Base-by-base conservation (phyloP, 2,888 invertebrate genomes). In the Brachyptera putata region DNA sequence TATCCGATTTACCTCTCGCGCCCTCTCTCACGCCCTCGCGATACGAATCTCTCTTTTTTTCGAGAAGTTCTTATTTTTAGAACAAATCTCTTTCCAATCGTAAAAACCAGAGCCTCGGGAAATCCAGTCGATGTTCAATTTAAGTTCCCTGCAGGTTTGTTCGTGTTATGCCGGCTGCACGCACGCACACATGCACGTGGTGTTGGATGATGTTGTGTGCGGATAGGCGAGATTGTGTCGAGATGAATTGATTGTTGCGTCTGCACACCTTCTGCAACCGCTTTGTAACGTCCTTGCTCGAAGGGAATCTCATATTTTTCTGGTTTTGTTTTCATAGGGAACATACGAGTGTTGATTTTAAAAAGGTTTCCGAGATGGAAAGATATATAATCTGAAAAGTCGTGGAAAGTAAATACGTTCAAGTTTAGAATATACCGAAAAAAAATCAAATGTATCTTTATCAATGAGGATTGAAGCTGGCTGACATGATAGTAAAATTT, bases 51-150 rank as follows among this genome's bases (percentile, higher is more conserved):
- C 53, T n/a, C n/a, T n/a, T n/a, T n/a, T n/a, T n/a, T 4, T 9
- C 34, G n/a, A 2, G 18, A 34, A 53, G 18, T 36, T 53, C 36
- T 53, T 53, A 53, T 53, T 53, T n/a, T 53, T 36, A 21, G 53
- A 53, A 53, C 53, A 53, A 53, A 53, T 53, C 53, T 53, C 53
- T 53, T 53, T 53, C 53, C 53, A 53, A 53, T 53, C 53, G 53
- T 11, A 36, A 53, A 36, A n/a, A 22, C 18, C 34, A n/a, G 36
- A 53, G 53, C 36, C 53, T 36, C 34, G 53, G 36, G 53, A 53
- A 53, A 53, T 53, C 11, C 36, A 53, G 36, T 21, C 53, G 53
- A 30, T 16, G 53, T 53, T 36, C 53, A 53, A 53, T 53, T 53
- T 18, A 16, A 14, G 18, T 46, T 46, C 43, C 21, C 46, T 21